Base-by-base conservation (phyloP, 2,888 invertebrate species). In the Mesorhabditis belari region DNA sequence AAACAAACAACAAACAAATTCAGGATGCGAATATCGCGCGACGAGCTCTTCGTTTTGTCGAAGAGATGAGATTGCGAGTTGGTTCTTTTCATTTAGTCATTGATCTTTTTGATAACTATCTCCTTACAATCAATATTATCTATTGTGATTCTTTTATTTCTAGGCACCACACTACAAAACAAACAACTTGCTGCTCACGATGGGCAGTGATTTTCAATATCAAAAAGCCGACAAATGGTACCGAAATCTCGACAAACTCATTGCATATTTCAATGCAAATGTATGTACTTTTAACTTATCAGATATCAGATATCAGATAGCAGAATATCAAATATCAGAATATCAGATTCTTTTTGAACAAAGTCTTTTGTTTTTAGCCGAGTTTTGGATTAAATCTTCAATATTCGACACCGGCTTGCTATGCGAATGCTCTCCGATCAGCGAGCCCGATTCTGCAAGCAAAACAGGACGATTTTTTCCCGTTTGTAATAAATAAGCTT, bases 131-230 rank as follows among this genome's bases (percentile, higher is more conserved):
- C n/a, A n/a, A n/a, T n/a, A n/a, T n/a, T n/a, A n/a, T n/a, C n/a
- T 1, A 35, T 17, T 2, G 12, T 27, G 29, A 55, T 52, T 29
- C 24, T 27, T 49, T 5, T 58, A 58, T 26, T n/a, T 44, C 19
- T 87, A 89, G 85, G 83, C 87, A 0, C 76, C 79, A 12, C 79
- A 81, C 57, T 90, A 88, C 81, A 83, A 85, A 35, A 88, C 88
- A 1, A 87, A 88, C 74, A 89, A 92, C 80, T 84, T 91, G 0
- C 80, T 86, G 75, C 84, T 92, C 61, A 90, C 92, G 0, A 92
- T 92, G 92, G 93, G 93, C 0, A 89, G 88, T 27, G 92, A 93
- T 83, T 93, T 93, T 80, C 88, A 89, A 6, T 93, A 90, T 80
- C 88, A 64, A 0, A 87, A 89, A 74, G 91, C 92, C 0, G 84